These are phyloP conservation scores for Escarpia spicata DNA, from an alignment of 2,888 invertebrate genomes.

Conservation along the genomic window DNA sequence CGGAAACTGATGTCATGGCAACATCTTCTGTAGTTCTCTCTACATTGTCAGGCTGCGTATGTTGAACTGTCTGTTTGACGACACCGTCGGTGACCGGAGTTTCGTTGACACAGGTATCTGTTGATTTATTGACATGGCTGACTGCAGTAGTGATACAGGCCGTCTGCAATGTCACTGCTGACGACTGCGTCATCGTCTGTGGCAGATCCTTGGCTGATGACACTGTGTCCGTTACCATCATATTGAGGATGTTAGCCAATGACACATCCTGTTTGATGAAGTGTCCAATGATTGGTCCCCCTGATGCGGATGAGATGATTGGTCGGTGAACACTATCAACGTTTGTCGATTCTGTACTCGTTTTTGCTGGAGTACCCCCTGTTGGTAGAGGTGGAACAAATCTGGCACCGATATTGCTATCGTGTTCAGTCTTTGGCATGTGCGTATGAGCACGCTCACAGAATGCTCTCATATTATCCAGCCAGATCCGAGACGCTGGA, in stretches of 20 bases:
- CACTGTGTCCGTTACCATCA: slow-evolving; percentile 7
- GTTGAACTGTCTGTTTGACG: background rate
- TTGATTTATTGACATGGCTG: background rate
- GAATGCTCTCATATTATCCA: background rate
- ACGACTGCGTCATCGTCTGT: background rate
- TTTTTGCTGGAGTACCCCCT: background rate
- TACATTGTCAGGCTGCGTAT: background rate
- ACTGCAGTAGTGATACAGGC: background rate
- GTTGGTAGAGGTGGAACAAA: slow-evolving; percentile 32
- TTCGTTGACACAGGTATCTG: background rate
- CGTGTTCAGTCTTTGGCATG: background rate
- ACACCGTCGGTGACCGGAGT: background rate
- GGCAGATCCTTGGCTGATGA: background rate
- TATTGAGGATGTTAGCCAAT: background rate
- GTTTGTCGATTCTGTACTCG: background rate
- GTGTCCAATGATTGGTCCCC: slow-evolving; percentile 17
- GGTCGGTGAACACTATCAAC: background rate
- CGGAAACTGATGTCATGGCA: background rate
- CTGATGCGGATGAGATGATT: background rate
- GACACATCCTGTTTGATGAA: slow-evolving; percentile 21
- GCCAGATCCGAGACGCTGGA: background rate
- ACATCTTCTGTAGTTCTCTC: background rate
- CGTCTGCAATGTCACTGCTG: background rate
- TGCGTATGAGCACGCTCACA: background rate
- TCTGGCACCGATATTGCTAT: slow-evolving; percentile 18